Evolutionary conservation across 2,888 invertebrate species (phyloP), one percentile per base, ranked within the genome.

Genomic region (Ichneumon xanthorius): DNA sequence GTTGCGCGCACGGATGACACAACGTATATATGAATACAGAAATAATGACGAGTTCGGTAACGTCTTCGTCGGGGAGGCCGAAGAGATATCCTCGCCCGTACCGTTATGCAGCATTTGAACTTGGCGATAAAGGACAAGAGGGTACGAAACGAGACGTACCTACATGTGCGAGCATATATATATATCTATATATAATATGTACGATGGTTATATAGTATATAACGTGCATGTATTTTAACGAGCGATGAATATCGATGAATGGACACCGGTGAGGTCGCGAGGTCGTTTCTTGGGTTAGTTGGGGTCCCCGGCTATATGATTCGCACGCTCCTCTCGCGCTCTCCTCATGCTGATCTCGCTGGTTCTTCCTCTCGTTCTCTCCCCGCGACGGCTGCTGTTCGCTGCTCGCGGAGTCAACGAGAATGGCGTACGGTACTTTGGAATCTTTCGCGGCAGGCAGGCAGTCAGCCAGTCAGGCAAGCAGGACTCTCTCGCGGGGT

Each of bases 171-270:
- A 58, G 33, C 14, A 45, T 63, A 37, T 70, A 14, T 67, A 68
- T 77, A 65, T 33, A 58, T 76, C 58, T 67, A 58, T 50, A 4
- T 70, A 61, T 70, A 81, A 26, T 3, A 26, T 26, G 26, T 22
- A 55, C 55, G 58, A 67, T 37, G 63, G 16, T 63, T 33, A 58
- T 63, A 63, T 30, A 33, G 63, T 63, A 63, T 77, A 22, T 53
- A 85, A 76, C 78, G 78, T 82, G 75, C 75, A 79, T 79, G 85
- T 85, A 85, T 82, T 85, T 85, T 85, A 85, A 85, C 85, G 85
- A 85, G 85, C 85, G 85, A 85, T 85, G 85, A 82, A 85, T 85
- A 85, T 85, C 85, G 85, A 85, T 85, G 85, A 85, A 85, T 85
- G 85, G 85, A 85, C 85, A 85, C 79, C 79, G 79, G 75, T 65